These are phyloP conservation scores for Acropora yongei DNA, from an alignment of 64 coral and sea anemone genomes.

Conservation along the genomic window DNA sequence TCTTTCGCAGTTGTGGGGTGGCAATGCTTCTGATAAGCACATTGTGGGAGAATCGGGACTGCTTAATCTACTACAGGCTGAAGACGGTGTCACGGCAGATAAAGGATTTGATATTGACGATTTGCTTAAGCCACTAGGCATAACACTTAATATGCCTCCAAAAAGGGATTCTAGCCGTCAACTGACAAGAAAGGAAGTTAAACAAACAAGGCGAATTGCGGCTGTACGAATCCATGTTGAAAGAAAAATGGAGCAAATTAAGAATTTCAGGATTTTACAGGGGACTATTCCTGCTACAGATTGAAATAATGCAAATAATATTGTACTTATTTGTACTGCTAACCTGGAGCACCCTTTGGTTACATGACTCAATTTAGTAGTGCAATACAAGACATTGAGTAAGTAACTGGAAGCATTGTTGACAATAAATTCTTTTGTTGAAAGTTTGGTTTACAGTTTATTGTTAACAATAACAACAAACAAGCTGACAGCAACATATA, in stretches of 20 bases:
- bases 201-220: slow-evolving; percentile 21
- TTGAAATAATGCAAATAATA: slow-evolving; percentile 58
- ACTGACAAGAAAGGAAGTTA: slow-evolving; percentile 19
- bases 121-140: no score
- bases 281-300: slow-evolving; percentile 43
- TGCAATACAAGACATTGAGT: no score
- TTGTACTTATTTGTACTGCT: slow-evolving; percentile 45
- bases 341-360: no score
- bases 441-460: background rate
- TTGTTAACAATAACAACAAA: background rate
- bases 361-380: no score
- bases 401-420: no score
- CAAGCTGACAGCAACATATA: background rate
- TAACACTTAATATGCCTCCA: slow-evolving; percentile 35
- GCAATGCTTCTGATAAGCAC: no score
- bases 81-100: slow-evolving; percentile 50
- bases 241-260: slow-evolving; percentile 58
- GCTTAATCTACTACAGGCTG: no score
- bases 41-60: no score
- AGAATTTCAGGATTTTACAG: slow-evolving; percentile 39
- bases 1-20: no score
- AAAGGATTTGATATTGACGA: no score
- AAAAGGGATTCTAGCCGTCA: slow-evolving; percentile 34
- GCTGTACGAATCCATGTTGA: slow-evolving; percentile 7
- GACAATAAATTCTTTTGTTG: background rate